A percentile compares a stretch with the other conserved stretches of the same genome.
Evolutionary conservation across 2,113 vertebrate genomes (phyloP).

Genomic region (Rhinogobius similis): DNA sequence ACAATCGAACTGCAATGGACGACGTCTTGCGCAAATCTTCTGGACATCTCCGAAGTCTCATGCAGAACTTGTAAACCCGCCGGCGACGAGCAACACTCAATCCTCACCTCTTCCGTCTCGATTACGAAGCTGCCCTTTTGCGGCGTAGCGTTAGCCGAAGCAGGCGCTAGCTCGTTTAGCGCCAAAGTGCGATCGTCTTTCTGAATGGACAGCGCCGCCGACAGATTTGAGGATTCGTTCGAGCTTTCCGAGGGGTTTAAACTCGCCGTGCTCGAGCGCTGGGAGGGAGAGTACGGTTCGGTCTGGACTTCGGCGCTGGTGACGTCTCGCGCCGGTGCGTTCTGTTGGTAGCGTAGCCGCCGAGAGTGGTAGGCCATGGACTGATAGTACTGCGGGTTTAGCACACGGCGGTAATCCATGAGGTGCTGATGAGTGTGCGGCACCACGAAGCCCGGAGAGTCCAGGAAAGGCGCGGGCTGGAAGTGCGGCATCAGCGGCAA

Average conservation of each 20-base stretch:
- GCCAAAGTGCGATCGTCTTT: constrained; percentile 9
- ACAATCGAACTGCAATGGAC: constrained; percentile 51
- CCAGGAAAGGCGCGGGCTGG: constrained; percentile 66
- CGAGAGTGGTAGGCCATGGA: constrained; percentile 76
- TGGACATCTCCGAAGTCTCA: constrained; percentile 60
- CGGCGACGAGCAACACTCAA: constrained; percentile 64
- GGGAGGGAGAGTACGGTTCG: constrained; percentile 47
- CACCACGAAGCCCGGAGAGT: constrained; percentile 72
- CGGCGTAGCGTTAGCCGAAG: not conserved
- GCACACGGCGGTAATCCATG: constrained; percentile 76
- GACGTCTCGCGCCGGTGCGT: constrained; percentile 45
- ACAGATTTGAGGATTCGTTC: not conserved
- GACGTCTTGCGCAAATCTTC: constrained; percentile 51
- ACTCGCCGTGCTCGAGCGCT: constrained; percentile 7
- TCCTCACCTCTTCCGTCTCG: constrained; percentile 75
- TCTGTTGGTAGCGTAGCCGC: constrained; percentile 73
- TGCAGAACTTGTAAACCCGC: constrained; percentile 58
- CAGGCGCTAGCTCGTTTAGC: not conserved
- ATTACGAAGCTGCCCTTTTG: constrained; percentile 66
- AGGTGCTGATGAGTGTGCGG: constrained; percentile 75
- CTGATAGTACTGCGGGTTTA: constrained; percentile 73
- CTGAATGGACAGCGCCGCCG: constrained; percentile 16
- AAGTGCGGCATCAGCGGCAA: constrained; percentile 70
- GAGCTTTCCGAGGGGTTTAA: not conserved
- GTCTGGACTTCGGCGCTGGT: constrained; percentile 78